Evolutionary conservation across 2,797 vertebrate genomes (phyloP), one percentile per base, ranked within the genome.

Genomic region (Sebastes itinus): DNA sequence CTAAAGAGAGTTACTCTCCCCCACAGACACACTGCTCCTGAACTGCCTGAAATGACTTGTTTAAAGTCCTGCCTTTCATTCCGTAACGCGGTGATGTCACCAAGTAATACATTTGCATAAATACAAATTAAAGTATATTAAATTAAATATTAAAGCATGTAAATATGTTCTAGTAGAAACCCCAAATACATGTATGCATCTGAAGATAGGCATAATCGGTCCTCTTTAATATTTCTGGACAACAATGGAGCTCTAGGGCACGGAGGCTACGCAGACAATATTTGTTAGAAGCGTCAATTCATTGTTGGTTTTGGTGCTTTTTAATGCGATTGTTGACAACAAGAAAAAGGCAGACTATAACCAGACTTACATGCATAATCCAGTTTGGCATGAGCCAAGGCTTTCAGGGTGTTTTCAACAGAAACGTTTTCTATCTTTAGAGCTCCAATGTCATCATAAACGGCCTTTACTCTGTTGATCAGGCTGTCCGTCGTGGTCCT

Each of bases 331-430:
- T 58, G 6, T 8, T 65, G 10, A 69, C 11, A 25, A 35, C 11
- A 22, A 28, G 4, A 61, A 52, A 63, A 76, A 20, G 10, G 2
- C 6, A 23, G 4, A 59, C 4, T 12, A 58, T 30, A 4, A 49
- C 9, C 2, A n/a, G 12, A 58, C 93, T 90, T 82, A 99, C 98
- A 96, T 75, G 96, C 92, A 62, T 99, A 99, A 64, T 97, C 97
- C 84, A 97, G 87, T 74, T 97, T 98, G 70, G 96, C 91, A 65
- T 96, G 87, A 56, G 98, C 97, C 82, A 99, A 83, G 18, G 95
- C 91, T 52, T 69, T 95, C 70, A 99, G 30, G 10, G 97, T 98
- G 91, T 98, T 99, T 81, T 97, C 96, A 0, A 96, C 95, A 0
- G 96, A 97, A 27, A 98, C 94, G 3, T 93, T 91, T 23, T 96